A percentile compares a stretch with the other conserved stretches of the same genome.
These are phyloP conservation scores for Strongylocentrotus purpuratus DNA, from an alignment of 35 echinoderm and acorn worm genomes.

Conservation along the genomic window DNA sequence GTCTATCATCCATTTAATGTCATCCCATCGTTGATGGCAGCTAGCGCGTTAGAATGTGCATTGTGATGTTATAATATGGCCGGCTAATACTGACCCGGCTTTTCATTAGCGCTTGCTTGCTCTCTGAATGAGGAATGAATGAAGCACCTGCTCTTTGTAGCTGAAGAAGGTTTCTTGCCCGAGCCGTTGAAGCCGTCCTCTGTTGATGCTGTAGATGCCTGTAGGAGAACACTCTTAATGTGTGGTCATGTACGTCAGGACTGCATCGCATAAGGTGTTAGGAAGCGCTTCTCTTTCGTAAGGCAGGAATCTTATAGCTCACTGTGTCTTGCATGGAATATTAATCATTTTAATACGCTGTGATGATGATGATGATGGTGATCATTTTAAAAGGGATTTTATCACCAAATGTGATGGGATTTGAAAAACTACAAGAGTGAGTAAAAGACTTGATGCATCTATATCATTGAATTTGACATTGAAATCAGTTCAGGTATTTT, in stretches of 20 bases:
- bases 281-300: not conserved
- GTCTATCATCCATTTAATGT: not conserved
- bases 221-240: not conserved
- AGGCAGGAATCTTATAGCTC: not conserved
- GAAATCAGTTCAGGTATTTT: no score
- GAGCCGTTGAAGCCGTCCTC: not conserved
- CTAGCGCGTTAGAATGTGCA: not conserved
- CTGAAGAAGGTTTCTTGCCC: not conserved
- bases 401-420: not conserved
- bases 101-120: not conserved
- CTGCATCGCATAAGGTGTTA: not conserved
- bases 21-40: not conserved
- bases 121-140: not conserved
- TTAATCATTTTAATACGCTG: no score
- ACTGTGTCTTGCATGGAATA: no score
- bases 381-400: not conserved
- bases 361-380: no score
- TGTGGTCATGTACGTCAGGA: not conserved
- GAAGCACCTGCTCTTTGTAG: not conserved
- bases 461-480: no score
- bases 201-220: not conserved
- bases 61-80: not conserved
- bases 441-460: no score
- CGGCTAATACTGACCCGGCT: not conserved
- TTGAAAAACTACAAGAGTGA: not conserved